Evolutionary conservation across 2,888 invertebrate genomes (phyloP), one percentile per base, ranked within the genome.

Genomic region (Galeruca laticollis): DNA sequence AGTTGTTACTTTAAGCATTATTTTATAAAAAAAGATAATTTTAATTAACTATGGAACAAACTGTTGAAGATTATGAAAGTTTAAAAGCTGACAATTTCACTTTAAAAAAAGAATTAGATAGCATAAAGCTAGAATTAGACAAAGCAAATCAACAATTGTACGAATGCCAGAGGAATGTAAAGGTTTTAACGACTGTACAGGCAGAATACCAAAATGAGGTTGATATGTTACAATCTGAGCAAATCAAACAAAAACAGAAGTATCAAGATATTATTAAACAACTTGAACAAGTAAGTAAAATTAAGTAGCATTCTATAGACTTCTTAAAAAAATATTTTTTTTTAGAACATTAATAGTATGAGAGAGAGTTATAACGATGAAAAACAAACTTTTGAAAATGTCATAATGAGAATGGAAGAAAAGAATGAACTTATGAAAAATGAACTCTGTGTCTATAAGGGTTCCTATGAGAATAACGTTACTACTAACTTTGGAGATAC

Each of bases 151-250:
- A 83, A 70, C 71, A 76, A 52, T 71, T 80, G 60, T 72, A 82
- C 69, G 78, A 81, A 21, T 71, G 68, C 49, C 79, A 78, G 56
- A 72, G 79, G 40, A 77, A 82, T 69, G 40, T 81, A 15, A 73
- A 77, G 62, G 52, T 76, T 35, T 60, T 73, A 1, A 73, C 73
- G 61, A 72, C 76, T 13, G 61, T 82, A 31, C 76, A 81, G 60
- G 61, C 54, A 35, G 82, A 82, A 47, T 80, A 76, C 26, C 74
- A 73, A 73, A 74, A 76, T 54, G 80, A 81, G 75, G 76, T 79
- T 26, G 78, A 78, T 61, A 20, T 68, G 26, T 59, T 79, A 21
- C 77, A 79, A 69, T 43, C 40, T 9, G 71, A 77, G 20, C 66
- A 73, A 20, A 60, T 57, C 11, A 54, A 60, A 10, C 62, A 74